A percentile compares a stretch with the other conserved stretches of the same genome.
Conservation (phyloP, 1,140 invertebrate species). For the Drosophila pseudoananassae region DNA sequence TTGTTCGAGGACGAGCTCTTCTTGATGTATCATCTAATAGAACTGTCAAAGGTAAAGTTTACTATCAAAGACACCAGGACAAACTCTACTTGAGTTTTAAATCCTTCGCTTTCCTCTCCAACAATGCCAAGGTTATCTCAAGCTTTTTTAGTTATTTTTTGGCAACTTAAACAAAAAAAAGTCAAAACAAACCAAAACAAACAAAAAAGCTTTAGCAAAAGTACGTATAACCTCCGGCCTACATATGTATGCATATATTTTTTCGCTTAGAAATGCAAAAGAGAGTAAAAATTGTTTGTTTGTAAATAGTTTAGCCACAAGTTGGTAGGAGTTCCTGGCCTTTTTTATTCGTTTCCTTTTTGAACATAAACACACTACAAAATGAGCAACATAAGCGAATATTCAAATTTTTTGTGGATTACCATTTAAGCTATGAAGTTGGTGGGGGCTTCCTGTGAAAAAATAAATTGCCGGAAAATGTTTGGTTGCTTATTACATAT, state of each 20-base stretch:
- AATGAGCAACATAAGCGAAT: neutral
- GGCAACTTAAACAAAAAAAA: neutral
- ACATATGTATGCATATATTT: neutral
- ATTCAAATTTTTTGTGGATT: neutral
- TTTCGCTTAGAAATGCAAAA: neutral
- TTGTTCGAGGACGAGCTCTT: neutral
- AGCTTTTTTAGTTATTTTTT: neutral
- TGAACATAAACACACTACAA: neutral
- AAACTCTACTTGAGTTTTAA: neutral
- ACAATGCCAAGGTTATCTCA: neutral
- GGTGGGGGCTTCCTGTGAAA: neutral
- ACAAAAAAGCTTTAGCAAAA: neutral
- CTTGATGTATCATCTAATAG: neutral
- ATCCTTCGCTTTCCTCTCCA: neutral
- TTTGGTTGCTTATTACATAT: neutral
- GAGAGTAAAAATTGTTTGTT: constrained; percentile 2
- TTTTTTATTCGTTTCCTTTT: neutral
- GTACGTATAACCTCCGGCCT: neutral
- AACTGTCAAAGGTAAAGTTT: neutral
- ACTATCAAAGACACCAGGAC: neutral
- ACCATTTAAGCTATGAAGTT: neutral
- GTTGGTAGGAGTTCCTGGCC: neutral
- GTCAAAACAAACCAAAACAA: neutral
- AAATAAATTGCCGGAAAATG: neutral
- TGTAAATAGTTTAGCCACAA: neutral